A percentile compares a stretch with the other conserved stretches of the same genome.
These are phyloP conservation scores for Scomber colias DNA, from an alignment of 2,113 vertebrate genomes.

Conservation along the genomic window DNA sequence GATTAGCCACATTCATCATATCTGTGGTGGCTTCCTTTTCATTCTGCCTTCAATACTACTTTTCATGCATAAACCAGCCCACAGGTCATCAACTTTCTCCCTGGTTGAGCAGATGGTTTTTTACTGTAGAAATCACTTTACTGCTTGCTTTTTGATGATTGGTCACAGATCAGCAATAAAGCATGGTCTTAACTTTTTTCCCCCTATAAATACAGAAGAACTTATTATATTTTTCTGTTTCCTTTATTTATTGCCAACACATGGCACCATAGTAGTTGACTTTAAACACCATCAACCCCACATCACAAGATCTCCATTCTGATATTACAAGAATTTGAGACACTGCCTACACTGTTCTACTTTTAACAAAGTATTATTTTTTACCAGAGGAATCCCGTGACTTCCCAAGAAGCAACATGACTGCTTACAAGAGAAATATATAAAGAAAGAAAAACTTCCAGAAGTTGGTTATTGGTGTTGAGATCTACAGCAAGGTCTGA, in stretches of 20 bases:
- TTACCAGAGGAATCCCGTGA: constrained; percentile 48
- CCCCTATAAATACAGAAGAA: not conserved
- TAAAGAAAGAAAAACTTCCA: not conserved
- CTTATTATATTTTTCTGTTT: not conserved
- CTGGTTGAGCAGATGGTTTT: not conserved
- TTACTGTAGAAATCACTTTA: not conserved
- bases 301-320: constrained; percentile 37
- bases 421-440: constrained; percentile 13
- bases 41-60: too few relatives aligned
- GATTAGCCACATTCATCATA: too few relatives aligned
- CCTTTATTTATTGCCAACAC: constrained; percentile 1
- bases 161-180: constrained; percentile 24
- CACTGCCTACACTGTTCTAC: constrained; percentile 11
- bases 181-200: not conserved
- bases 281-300: constrained; percentile 11
- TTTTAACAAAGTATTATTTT: not conserved
- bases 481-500: constrained; percentile 23
- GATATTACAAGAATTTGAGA: constrained; percentile 19
- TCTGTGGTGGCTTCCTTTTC: too few relatives aligned
- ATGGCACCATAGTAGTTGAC: not conserved
- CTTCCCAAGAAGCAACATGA: constrained; percentile 30
- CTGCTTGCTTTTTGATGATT: not conserved
- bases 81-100: not conserved
- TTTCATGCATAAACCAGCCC: too few relatives aligned
- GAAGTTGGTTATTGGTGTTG: constrained; percentile 25